These are phyloP conservation scores for Phasianus colchicus DNA, from an alignment of 2,113 vertebrate species.

Conservation along the genomic window DNA sequence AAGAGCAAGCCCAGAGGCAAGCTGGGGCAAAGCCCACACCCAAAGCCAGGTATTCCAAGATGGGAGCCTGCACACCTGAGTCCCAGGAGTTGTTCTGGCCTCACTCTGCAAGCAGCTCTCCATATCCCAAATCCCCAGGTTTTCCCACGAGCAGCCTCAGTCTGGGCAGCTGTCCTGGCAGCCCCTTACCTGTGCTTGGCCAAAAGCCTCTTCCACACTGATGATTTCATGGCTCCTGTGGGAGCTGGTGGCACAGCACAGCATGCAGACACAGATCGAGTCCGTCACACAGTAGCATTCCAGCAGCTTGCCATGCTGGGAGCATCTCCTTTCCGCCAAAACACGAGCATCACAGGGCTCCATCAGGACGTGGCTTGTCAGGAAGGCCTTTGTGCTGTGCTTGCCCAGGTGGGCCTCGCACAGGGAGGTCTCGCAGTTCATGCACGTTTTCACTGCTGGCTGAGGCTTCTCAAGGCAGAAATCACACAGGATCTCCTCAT, in stretches of 20 bases:
- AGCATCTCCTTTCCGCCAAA: slow-evolving; percentile 83
- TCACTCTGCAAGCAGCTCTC: not conserved
- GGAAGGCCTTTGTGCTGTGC: slow-evolving; percentile 60
- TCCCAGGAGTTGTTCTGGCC: accelerated
- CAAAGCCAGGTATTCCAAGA: not conserved
- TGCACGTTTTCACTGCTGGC: slow-evolving; percentile 74
- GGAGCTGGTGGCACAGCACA: slow-evolving; percentile 70
- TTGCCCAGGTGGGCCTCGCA: slow-evolving; percentile 85
- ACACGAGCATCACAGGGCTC: slow-evolving; percentile 69
- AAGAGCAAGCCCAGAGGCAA: not conserved
- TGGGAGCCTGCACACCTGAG: not conserved
- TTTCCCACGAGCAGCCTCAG: accelerated
- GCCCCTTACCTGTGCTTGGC: not conserved
- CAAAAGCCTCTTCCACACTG: slow-evolving; percentile 23
- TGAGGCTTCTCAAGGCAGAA: slow-evolving; percentile 75
- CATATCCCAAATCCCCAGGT: accelerated
- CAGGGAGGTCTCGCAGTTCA: slow-evolving; percentile 84
- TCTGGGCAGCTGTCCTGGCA: accelerated
- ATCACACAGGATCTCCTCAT: slow-evolving; percentile 73
- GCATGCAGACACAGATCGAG: slow-evolving; percentile 79
- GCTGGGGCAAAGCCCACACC: not conserved
- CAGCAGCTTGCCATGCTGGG: slow-evolving; percentile 83
- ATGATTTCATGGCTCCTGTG: slow-evolving; percentile 72
- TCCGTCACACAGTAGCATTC: slow-evolving; percentile 83
- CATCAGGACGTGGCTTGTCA: slow-evolving; percentile 77